phyloP scores from a whole-genome alignment of 2,888 invertebrate species.

The Ellobium chinense region DNA sequence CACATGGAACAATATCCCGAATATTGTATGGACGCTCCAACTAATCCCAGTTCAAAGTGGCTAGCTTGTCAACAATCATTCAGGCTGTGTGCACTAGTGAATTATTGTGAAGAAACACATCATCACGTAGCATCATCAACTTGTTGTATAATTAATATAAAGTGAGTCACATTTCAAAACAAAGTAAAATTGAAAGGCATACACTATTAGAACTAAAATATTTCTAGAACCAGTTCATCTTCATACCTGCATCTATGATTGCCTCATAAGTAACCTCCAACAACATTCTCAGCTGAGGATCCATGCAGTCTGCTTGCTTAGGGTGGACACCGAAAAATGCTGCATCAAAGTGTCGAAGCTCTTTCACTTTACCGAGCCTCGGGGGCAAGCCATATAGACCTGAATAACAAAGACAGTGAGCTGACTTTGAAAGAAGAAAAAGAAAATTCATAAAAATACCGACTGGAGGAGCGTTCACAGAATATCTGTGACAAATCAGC shows the following conservation, averaged over 20 bases:
- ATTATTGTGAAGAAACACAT: too few relatives aligned
- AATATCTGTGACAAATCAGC: too few relatives aligned
- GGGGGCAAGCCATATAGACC: slow-evolving; percentile 80
- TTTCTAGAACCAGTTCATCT: not conserved
- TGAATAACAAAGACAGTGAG: slow-evolving; percentile 53
- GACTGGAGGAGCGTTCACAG: not conserved
- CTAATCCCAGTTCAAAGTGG: too few relatives aligned
- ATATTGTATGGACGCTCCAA: too few relatives aligned
- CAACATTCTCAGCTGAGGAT: slow-evolving; percentile 86
- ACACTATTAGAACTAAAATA: not conserved
- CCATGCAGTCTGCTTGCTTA: slow-evolving; percentile 77
- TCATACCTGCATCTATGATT: slow-evolving; percentile 77
- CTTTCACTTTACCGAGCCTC: slow-evolving; percentile 80
- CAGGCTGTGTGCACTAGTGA: too few relatives aligned
- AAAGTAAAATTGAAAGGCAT: not conserved
- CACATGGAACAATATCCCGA: too few relatives aligned
- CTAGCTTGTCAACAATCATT: too few relatives aligned
- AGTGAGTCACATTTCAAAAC: not conserved
- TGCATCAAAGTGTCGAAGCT: slow-evolving; percentile 77
- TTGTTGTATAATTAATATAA: too few relatives aligned
- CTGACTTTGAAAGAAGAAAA: too few relatives aligned
- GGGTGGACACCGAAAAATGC: slow-evolving; percentile 74
- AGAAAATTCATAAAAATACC: not conserved
- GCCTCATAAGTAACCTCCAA: slow-evolving; percentile 82
- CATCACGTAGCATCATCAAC: too few relatives aligned